Percentiles rank a stretch among this genome's conserved stretches.
These are phyloP conservation scores for Neopipo cinnamomea DNA, from an alignment of 2,113 vertebrate genomes.

Conservation along the genomic window DNA sequence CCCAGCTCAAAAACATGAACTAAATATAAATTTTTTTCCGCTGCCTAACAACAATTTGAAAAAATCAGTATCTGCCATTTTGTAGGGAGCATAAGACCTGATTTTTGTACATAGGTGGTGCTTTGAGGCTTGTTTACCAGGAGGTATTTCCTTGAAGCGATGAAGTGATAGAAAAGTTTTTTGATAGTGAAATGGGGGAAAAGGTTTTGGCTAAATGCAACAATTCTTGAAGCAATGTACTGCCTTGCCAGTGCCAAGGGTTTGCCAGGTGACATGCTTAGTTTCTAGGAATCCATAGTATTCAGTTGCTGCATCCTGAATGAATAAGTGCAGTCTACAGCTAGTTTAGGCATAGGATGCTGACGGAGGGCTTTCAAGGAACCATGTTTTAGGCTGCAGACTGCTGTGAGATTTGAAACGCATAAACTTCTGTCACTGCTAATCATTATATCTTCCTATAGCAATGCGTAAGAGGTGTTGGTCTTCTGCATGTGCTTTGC, in stretches of 20 bases:
- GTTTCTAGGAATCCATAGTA: background rate
- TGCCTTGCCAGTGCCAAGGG: background rate
- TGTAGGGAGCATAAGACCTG: background rate
- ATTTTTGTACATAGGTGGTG: background rate
- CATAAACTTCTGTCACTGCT: background rate
- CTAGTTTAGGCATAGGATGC: background rate
- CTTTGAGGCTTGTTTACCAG: background rate
- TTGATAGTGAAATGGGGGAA: background rate
- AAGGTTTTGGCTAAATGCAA: background rate
- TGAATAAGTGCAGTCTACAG: background rate
- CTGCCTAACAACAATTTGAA: background rate
- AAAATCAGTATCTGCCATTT: background rate
- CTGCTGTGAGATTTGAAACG: background rate
- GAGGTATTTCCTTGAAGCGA: background rate
- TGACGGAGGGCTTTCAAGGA: background rate
- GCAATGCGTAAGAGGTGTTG: background rate
- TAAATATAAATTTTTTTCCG: background rate
- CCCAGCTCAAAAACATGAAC: background rate
- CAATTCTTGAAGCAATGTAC: background rate
- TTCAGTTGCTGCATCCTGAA: background rate
- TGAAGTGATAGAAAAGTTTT: background rate
- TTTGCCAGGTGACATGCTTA: background rate
- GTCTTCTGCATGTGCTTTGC: background rate
- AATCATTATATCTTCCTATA: background rate
- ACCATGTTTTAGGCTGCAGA: background rate